phyloP scores from a whole-genome alignment of 2,888 invertebrate genomes.

The Brachyptera putata region DNA sequence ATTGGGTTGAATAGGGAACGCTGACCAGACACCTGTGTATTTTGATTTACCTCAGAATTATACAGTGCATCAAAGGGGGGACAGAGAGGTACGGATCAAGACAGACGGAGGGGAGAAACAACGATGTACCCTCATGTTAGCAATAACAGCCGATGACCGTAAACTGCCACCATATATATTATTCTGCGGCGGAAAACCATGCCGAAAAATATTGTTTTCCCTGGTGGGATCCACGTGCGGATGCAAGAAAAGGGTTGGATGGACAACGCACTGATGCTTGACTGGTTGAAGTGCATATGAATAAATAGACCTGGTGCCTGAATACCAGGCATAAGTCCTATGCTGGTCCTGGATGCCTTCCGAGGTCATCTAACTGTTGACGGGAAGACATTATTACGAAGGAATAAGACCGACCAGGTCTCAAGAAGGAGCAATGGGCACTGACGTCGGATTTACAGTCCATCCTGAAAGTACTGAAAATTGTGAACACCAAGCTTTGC shows the following conservation, averaged over 20 bases:
- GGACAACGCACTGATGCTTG: neutral
- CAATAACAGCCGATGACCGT: conserved; percentile 9
- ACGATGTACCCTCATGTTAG: neutral
- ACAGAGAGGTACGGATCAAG: neutral
- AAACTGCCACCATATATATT: conserved; percentile 15
- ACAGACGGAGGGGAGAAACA: neutral
- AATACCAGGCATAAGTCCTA: too few species aligned
- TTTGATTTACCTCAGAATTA: neutral
- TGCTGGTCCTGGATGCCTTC: neutral
- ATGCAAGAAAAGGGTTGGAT: conserved; percentile 22
- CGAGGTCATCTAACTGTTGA: neutral
- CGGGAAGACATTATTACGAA: neutral
- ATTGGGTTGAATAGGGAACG: neutral
- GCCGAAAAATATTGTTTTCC: conserved; percentile 5
- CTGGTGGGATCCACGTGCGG: conserved; percentile 1
- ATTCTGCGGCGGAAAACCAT: conserved; percentile 9
- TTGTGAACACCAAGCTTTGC: too few species aligned
- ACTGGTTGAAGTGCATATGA: conserved; percentile 23
- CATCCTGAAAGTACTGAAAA: too few species aligned
- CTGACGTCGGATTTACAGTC: too few species aligned
- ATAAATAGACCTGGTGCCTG: conserved; percentile 8
- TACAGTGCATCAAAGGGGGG: neutral
- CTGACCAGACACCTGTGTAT: neutral
- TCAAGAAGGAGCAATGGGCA: too few species aligned
- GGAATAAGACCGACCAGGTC: neutral